Evolutionary conservation across 2,113 vertebrate species (phyloP).

Genomic region (Arizona elegans): DNA sequence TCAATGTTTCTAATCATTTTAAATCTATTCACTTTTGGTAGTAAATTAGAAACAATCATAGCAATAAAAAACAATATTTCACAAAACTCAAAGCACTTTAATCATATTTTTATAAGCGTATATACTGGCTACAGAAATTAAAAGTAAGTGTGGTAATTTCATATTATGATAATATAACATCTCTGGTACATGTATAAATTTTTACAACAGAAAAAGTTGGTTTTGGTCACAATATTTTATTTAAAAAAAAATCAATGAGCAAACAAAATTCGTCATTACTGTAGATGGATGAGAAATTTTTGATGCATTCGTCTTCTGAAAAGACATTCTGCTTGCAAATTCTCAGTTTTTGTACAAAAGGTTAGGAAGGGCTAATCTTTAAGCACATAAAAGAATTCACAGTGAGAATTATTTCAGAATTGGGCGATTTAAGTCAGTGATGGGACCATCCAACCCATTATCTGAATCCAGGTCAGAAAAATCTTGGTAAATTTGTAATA

Average conservation of each 20-base stretch:
- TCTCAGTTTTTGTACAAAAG: not conserved
- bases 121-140: not conserved
- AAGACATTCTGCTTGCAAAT: not conserved
- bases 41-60: not conserved
- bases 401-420: not conserved
- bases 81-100: not conserved
- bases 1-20: not conserved
- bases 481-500: not conserved
- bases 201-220: not conserved
- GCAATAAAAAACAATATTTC: not conserved
- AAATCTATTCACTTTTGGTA: not conserved
- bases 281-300: not conserved
- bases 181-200: not conserved
- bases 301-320: not conserved
- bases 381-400: not conserved
- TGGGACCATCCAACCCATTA: not conserved
- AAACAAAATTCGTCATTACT: not conserved
- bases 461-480: not conserved
- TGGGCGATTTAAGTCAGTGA: not conserved
- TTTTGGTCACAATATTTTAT: not conserved
- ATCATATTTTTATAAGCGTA: not conserved
- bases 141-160: not conserved
- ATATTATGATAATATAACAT: not conserved
- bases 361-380: not conserved
- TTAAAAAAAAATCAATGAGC: not conserved